Evolutionary conservation across 1,140 invertebrate genomes (phyloP).

Genomic region (Danaus melanippus): DNA sequence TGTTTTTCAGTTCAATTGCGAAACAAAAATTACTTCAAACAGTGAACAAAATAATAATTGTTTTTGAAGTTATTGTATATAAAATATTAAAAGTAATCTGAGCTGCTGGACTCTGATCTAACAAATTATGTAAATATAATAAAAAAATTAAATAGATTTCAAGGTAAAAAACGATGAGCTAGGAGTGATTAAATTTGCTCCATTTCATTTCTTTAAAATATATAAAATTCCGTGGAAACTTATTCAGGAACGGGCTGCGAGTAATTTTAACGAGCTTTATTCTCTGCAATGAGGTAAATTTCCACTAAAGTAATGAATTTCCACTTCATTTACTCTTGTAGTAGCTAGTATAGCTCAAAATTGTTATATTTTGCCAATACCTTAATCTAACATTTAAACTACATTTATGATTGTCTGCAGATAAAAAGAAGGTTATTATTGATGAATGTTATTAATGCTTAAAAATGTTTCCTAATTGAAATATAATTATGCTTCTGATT

Average conservation of each 20-base stretch:
- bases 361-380: no score
- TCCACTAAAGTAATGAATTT: slow-evolving; percentile 62
- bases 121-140: slow-evolving; percentile 58
- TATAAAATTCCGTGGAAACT: slow-evolving; percentile 20
- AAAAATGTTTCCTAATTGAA: slow-evolving; percentile 45
- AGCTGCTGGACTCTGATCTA: slow-evolving; percentile 15
- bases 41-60: not conserved
- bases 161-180: slow-evolving; percentile 43
- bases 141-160: slow-evolving; percentile 60
- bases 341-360: no score
- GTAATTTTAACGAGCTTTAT: slow-evolving; percentile 63
- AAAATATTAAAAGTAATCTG: slow-evolving; percentile 1
- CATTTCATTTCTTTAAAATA: slow-evolving; percentile 12
- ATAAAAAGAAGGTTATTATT: no score
- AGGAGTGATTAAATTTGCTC: slow-evolving; percentile 50
- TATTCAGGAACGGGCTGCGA: slow-evolving; percentile 46
- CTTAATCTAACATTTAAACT: no score
- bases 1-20: not conserved
- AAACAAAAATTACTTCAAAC: slow-evolving; percentile 3
- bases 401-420: no score
- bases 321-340: slow-evolving; percentile 32
- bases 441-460: no score
- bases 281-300: slow-evolving; percentile 35
- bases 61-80: not conserved
- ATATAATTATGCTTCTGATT: slow-evolving; percentile 43